A percentile compares a stretch with the other conserved stretches of the same genome.
These are phyloP conservation scores for Alligator mississippiensis DNA, from an alignment of 2,113 vertebrate species.

Conservation along the genomic window DNA sequence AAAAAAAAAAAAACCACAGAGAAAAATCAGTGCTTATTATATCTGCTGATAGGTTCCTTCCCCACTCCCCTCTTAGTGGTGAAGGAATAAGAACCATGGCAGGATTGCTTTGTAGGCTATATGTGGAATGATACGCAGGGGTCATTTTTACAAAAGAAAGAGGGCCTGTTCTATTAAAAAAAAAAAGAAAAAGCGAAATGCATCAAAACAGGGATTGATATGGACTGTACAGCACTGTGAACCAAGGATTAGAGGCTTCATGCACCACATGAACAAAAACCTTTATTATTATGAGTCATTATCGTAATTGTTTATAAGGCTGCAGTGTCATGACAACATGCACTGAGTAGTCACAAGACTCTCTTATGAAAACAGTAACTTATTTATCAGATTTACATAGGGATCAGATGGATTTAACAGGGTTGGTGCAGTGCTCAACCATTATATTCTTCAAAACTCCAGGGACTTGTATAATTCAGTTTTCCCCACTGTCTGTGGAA, in stretches of 20 bases:
- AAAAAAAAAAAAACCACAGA: neutral
- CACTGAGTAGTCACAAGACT: conserved; percentile 19
- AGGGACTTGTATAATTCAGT: neutral
- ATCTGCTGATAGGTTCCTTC: too few species aligned
- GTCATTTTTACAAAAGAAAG: neutral
- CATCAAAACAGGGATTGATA: neutral
- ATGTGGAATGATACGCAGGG: too few species aligned
- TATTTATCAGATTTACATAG: conserved; percentile 34
- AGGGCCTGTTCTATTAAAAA: neutral
- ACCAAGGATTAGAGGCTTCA: neutral
- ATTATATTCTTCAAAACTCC: conserved; percentile 8
- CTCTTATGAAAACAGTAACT: conserved; percentile 43
- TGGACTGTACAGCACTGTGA: neutral
- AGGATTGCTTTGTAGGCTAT: too few species aligned
- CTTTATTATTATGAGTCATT: conserved; percentile 13
- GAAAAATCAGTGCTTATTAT: too few species aligned
- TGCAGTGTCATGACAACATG: neutral
- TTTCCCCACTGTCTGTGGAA: neutral
- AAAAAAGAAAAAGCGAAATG: neutral
- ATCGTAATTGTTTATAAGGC: conserved; percentile 16
- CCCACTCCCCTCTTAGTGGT: too few species aligned
- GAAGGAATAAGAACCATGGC: too few species aligned
- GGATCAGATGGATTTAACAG: conserved; percentile 3
- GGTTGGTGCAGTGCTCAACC: neutral
- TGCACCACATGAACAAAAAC: conserved; percentile 2